These are phyloP conservation scores for Esox masquinongy DNA, from an alignment of 2,797 vertebrate species.

Conservation along the genomic window DNA sequence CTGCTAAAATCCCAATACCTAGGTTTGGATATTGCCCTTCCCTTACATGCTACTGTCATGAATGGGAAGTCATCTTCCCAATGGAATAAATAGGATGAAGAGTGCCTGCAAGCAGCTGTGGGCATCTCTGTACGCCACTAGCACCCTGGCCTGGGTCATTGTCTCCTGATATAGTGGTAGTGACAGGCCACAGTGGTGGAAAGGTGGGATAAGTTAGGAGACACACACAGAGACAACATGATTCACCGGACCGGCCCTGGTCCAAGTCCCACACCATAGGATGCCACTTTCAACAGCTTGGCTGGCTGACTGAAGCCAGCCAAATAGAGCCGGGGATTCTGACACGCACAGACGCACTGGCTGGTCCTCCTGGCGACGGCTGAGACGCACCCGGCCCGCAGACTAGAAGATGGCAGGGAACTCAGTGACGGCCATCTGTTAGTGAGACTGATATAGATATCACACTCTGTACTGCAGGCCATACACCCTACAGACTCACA, in stretches of 20 bases:
- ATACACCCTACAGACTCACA: conserved; percentile 6
- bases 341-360: conserved; percentile 5
- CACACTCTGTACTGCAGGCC: conserved; percentile 22
- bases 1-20: not conserved
- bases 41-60: not conserved
- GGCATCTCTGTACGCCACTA: not conserved
- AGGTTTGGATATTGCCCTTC: not conserved
- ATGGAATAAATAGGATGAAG: not conserved
- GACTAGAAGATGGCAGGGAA: conserved; percentile 29
- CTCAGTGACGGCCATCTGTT: conserved; percentile 50
- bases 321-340: not conserved
- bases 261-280: conserved; percentile 22
- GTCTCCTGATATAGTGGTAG: not conserved
- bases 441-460: conserved; percentile 46
- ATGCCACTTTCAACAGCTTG: conserved; percentile 36
- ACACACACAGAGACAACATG: conserved; percentile 19
- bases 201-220: not conserved
- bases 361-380: conserved; percentile 25
- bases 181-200: not conserved
- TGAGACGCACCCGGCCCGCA: conserved; percentile 33
- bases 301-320: conserved; percentile 34
- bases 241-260: conserved; percentile 20
- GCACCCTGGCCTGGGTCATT: not conserved
- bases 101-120: not conserved
- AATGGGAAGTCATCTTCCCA: not conserved